Base-by-base conservation (phyloP, 2,113 vertebrate species). In the Malurus cyaneus region DNA sequence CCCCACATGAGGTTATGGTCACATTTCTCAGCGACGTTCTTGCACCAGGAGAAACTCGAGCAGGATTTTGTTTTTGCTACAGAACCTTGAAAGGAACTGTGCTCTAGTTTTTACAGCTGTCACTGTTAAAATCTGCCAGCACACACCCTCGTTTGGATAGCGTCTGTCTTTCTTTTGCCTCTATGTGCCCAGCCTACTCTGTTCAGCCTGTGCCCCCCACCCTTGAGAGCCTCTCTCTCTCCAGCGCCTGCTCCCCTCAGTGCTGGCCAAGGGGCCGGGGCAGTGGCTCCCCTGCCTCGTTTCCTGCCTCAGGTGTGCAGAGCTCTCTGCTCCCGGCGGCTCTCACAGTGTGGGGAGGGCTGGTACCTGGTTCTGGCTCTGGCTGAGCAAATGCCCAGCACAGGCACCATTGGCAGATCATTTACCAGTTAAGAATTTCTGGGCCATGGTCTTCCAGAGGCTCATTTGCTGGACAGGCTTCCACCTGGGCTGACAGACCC, bases 171-270 rank as follows among this genome's bases (percentile, higher is more conserved):
- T 18, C 73, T 39, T 50, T 21, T 19, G 9, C 25, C 62, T 72
- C 61, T 9, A 1, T 0, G 0, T 32, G 73, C n/a, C 18, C 0
- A 2, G 31, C 23, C 36, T 66, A 4, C 0, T 20, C n/a, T 54
- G 53, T 49, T 14, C 60, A 61, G 60, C 25, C 39, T 2, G 3
- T 24, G 46, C 5, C 36, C 31, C 5, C 14, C 1, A 21, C 7
- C n/a, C 11, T 6, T 12, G 49, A 16, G 67, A 60, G 41, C 8
- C 8, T 5, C n/a, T 49, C 44, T 42, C 18, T 46, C 8, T 28
- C 31, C 61, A 44, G 50, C 1, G 3, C 62, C 29, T 54, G 47
- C n/a, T 47, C 15, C 31, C 18, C 29, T 57, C 46, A 1, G 18
- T 9, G 46, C 50, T 23, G 8, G 66, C 20, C 52, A n/a, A 52